Base-by-base conservation (phyloP, 2,113 vertebrate species). In the Nyctibius bracteatus region DNA sequence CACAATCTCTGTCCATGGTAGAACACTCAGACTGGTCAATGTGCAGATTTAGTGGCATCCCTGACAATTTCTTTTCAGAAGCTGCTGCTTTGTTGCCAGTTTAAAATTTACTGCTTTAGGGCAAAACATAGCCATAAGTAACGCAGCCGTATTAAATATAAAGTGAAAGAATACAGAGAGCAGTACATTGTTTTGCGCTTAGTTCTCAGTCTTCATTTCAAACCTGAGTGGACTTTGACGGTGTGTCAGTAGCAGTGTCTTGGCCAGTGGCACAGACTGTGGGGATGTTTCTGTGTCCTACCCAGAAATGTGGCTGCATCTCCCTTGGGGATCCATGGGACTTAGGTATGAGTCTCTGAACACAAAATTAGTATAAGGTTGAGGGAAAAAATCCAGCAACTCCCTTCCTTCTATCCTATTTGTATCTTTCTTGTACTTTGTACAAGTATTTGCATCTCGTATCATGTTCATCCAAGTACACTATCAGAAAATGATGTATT, bases 311-410 rank as follows among this genome's bases (percentile, higher is more conserved):
- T 23, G 37, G 23, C 18, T 2, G 17, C 52, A 21, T 44, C 33
- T 59, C 4, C 44, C 5, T 1, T 3, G 52, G 33, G 23, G 31
- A 18, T 43, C 35, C 1, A 1, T 24, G 30, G 24, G 57, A 19
- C 24, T 23, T 16, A 5, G 0, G 6, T 7, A 7, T 1, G 6
- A 8, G 22, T 31, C n/a, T 24, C 23, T 67, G 39, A 15, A 23
- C 31, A 20, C 30, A 21, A 23, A 31, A 19, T 43, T 41, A 41
- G 30, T 31, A 3, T 31, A 6, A 47, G 39, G 20, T 12, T 23
- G 18, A 27, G 24, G 65, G 24, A 46, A 35, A 31, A 63, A 49
- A 37, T 44, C 10, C 49, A 28, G 31, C 22, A 20, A 1, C 31
- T 33, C 27, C 30, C 49, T 23, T 77, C 41, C 11, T 2, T 9